phyloP scores from a whole-genome alignment of 2,888 invertebrate genomes.

The Cryptus viduatorius region DNA sequence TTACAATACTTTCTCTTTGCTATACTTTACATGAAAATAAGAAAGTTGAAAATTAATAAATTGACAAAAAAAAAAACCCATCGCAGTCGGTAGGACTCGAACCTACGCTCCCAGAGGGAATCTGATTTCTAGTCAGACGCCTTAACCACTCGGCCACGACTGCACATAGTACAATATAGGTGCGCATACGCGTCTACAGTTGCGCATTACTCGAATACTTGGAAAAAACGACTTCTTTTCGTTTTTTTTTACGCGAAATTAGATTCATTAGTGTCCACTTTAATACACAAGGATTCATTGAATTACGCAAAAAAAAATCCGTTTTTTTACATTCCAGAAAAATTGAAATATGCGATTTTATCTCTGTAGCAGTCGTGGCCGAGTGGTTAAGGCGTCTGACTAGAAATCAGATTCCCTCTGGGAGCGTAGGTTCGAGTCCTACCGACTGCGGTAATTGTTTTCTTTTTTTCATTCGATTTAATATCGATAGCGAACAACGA shows the following conservation, averaged over 20 bases:
- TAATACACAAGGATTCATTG: no score
- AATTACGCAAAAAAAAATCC: background rate
- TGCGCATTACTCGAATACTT: background rate
- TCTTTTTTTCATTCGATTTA: background rate
- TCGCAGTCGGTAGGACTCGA: conserved; percentile 95
- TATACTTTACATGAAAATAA: background rate
- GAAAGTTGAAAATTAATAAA: background rate
- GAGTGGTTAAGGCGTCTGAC: conserved; percentile 96
- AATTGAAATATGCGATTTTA: background rate
- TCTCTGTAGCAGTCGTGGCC: conserved; percentile 86
- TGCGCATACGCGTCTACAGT: background rate
- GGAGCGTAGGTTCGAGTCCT: conserved; percentile 96
- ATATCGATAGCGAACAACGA: background rate
- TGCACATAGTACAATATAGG: conserved; percentile 10
- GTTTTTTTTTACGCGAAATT: background rate
- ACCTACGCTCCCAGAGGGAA: conserved; percentile 96
- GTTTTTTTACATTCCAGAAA: background rate
- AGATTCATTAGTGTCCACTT: background rate
- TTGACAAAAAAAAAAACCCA: conserved; percentile 25
- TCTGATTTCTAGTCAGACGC: conserved; percentile 96
- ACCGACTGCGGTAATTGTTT: conserved; percentile 89
- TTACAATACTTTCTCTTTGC: no score
- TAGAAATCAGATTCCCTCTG: conserved; percentile 96
- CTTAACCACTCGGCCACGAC: conserved; percentile 94
- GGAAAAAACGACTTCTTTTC: background rate